Evolutionary conservation across 2,888 invertebrate species (phyloP).

Genomic region (Chrysolina haemoptera): DNA sequence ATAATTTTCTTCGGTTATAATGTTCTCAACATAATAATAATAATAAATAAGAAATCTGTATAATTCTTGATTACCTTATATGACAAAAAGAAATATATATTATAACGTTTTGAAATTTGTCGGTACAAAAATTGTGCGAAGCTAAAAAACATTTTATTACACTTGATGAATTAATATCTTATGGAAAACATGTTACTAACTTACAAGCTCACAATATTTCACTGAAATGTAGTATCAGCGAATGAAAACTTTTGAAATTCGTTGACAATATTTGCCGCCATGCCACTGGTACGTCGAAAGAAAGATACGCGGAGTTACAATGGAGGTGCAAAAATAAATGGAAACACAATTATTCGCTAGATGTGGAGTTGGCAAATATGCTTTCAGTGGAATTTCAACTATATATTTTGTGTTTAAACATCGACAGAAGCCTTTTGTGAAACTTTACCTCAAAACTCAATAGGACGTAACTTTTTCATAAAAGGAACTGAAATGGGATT

Average conservation of each 20-base stretch:
- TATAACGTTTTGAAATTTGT: too few species aligned
- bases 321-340: conserved; percentile 35
- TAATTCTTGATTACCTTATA: too few species aligned
- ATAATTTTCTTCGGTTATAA: too few species aligned
- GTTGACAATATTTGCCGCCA: neutral
- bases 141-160: too few species aligned
- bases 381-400: conserved; percentile 33
- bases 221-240: neutral
- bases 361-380: conserved; percentile 35
- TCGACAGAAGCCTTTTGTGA: conserved; percentile 25
- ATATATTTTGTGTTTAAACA: conserved; percentile 27
- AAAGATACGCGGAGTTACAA: conserved; percentile 31
- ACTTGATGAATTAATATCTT: too few species aligned
- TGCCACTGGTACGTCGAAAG: neutral
- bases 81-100: too few species aligned
- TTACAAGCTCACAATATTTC: too few species aligned
- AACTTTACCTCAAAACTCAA: conserved; percentile 8
- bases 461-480: neutral
- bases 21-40: too few species aligned
- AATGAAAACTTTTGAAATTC: neutral
- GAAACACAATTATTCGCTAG: conserved; percentile 34
- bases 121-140: too few species aligned
- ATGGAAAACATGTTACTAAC: too few species aligned
- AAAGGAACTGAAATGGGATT: neutral
- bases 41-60: too few species aligned